phyloP scores from a whole-genome alignment of 1,140 invertebrate species.

The Tetranychus cinnabarinus region DNA sequence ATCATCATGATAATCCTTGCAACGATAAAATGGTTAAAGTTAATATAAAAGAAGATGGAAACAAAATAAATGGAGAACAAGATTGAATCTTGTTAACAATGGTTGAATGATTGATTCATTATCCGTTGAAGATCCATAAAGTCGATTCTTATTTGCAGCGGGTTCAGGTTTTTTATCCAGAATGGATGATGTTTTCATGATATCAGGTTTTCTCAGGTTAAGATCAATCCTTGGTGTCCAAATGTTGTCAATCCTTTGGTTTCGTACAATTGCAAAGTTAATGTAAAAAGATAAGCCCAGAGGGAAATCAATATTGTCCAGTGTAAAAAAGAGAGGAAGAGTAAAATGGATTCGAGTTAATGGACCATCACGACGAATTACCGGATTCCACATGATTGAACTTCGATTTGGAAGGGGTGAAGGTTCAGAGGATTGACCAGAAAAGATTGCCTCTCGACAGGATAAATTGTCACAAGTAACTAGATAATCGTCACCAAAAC shows the following conservation, averaged over 20 bases:
- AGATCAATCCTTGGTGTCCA: neutral
- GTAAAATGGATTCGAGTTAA: neutral
- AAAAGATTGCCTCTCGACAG: neutral
- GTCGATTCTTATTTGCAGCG: too few species aligned
- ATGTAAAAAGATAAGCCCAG: neutral
- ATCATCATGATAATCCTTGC: too few species aligned
- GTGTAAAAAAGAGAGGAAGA: neutral
- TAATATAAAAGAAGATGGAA: too few species aligned
- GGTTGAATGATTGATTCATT: too few species aligned
- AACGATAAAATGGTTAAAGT: too few species aligned
- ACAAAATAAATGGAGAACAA: too few species aligned
- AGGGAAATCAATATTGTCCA: neutral
- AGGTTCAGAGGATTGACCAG: neutral
- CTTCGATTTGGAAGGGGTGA: neutral
- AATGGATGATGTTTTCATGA: too few species aligned
- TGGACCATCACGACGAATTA: neutral
- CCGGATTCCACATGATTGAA: neutral
- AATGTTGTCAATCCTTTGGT: neutral
- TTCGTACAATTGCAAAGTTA: neutral
- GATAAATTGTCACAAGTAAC: neutral
- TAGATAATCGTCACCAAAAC: neutral
- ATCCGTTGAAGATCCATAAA: too few species aligned
- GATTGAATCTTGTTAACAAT: too few species aligned
- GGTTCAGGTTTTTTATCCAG: too few species aligned
- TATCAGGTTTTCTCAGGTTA: too few species aligned